phyloP scores from a whole-genome alignment of 2,888 invertebrate species.

The Rhodophaea formosa region DNA sequence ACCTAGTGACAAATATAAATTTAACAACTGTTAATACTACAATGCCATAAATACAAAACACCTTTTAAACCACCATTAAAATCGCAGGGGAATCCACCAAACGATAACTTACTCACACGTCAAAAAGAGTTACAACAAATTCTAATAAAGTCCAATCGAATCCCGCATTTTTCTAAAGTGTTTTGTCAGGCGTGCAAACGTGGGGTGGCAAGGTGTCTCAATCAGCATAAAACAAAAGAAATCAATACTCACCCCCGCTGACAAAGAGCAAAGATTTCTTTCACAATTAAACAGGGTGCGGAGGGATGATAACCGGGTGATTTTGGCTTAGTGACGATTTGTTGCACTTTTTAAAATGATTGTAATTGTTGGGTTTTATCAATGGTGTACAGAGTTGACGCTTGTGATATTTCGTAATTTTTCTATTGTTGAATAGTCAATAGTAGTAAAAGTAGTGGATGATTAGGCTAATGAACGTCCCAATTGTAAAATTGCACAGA shows the following conservation, averaged over 20 bases:
- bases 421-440: too few species aligned
- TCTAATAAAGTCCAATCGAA: slow-evolving; percentile 44
- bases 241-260: slow-evolving; percentile 76
- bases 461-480: too few species aligned
- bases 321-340: slow-evolving; percentile 55
- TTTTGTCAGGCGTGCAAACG: slow-evolving; percentile 66
- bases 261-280: slow-evolving; percentile 81
- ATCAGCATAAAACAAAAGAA: slow-evolving; percentile 82
- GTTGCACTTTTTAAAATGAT: slow-evolving; percentile 20
- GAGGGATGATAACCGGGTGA: slow-evolving; percentile 65
- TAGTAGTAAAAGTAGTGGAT: too few species aligned
- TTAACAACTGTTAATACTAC: too few species aligned
- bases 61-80: not conserved
- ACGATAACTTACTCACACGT: slow-evolving; percentile 7
- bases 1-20: too few species aligned
- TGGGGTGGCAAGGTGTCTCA: slow-evolving; percentile 77
- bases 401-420: too few species aligned
- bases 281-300: slow-evolving; percentile 77
- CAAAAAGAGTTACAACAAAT: slow-evolving; percentile 17
- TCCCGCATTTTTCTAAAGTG: slow-evolving; percentile 69
- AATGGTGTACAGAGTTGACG: not conserved
- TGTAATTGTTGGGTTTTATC: slow-evolving; percentile 3
- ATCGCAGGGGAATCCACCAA: not conserved
- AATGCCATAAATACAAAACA: too few species aligned
- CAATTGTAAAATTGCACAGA: too few species aligned